Base-by-base conservation (phyloP, 2,888 invertebrate species). In the Epinotia nisella region DNA sequence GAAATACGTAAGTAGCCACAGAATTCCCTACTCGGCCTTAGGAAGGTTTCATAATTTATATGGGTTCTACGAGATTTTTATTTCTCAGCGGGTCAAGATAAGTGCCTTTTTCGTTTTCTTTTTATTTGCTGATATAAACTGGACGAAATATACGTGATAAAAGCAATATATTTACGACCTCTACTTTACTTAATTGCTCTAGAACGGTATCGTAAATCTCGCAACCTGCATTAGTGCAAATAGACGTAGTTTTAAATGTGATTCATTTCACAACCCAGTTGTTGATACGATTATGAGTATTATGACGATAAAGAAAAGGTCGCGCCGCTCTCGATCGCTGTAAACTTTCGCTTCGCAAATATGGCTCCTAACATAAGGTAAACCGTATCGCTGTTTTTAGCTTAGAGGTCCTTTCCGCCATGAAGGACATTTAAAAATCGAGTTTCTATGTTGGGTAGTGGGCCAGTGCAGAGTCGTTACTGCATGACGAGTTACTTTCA, bases 21-120 rank as follows among this genome's bases (percentile, higher is more conserved):
- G 59, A 53, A 73, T 73, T 69, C 56, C 68, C 71, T 49, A 41
- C 67, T 56, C 72, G 51, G 59, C 73, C 53, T 64, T 69, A 73
- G 51, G 73, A 53, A 62, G 73, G 68, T 69, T 73, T 73, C 73
- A 73, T 73, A 73, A 73, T 73, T 73, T 73, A 73, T 69, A 69
- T 68, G 73, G 69, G 68, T 58, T 73, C 59, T 59, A 59, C 64
- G 59, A 73, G 69, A 73, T 73, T 73, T 73, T 73, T 69, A 73
- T 73, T 73, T 69, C 68, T 64, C 53, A 24, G 61, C 21, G 68
- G 67, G 62, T 39, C 39, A 58, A 68, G 72, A 73, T 73, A 73
- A 73, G 73, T 73, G 73, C 51, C 73, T 73, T 73, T 68, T 69
- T 51, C 64, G 68, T 69, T 58, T 64, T 69, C 73, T 73, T 69